A percentile compares a stretch with the other conserved stretches of the same genome.
These are phyloP conservation scores for Rhamphomyia laevipes DNA, from an alignment of 2,888 invertebrate species.

Conservation along the genomic window DNA sequence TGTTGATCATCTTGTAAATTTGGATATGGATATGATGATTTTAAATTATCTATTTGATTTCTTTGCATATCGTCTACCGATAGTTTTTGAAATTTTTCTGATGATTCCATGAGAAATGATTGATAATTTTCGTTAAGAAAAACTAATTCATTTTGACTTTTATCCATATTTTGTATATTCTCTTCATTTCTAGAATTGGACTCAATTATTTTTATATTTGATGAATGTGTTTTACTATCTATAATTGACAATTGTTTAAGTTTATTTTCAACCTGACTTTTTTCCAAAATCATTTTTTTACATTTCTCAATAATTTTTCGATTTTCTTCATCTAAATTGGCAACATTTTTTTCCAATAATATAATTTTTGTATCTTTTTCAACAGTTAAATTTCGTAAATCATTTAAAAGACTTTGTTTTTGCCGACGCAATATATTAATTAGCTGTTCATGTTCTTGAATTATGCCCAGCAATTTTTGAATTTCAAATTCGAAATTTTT, in stretches of 20 bases:
- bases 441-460: conserved; percentile 27
- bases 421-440: conserved; percentile 31
- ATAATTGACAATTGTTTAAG: conserved; percentile 9
- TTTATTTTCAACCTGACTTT: conserved; percentile 19
- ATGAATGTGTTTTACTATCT: not conserved
- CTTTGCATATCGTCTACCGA: no score
- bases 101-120: no score
- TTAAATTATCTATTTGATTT: no score
- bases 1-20: not conserved
- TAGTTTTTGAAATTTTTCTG: no score
- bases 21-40: not conserved
- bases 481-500: conserved; percentile 19
- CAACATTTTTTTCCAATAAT: conserved; percentile 24
- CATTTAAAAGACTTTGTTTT: conserved; percentile 26
- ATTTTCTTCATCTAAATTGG: conserved; percentile 29
- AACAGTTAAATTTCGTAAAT: conserved; percentile 22
- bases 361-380: conserved; percentile 26
- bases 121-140: no score
- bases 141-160: no score
- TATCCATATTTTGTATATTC: conserved; percentile 6
- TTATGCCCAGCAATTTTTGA: conserved; percentile 22
- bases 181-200: no score
- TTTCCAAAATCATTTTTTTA: conserved; percentile 23
- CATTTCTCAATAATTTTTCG: conserved; percentile 28
- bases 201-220: not conserved